A percentile compares a stretch with the other conserved stretches of the same genome.
Evolutionary conservation across 2,888 invertebrate genomes (phyloP).

Genomic region (Acanthosoma haemorrhoidale): DNA sequence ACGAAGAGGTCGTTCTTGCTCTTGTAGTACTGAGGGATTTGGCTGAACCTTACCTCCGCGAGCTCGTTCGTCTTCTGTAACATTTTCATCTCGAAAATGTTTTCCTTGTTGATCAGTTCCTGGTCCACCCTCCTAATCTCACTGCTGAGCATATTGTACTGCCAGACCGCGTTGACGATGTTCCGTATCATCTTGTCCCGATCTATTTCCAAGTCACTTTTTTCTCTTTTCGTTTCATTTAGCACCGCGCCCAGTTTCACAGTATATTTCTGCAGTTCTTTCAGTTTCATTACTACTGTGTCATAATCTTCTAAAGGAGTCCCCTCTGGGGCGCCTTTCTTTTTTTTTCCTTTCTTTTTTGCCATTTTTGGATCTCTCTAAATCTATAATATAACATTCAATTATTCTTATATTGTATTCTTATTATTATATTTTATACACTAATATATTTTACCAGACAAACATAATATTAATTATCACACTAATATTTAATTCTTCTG

Average conservation of each 20-base stretch:
- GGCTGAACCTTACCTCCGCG: not conserved
- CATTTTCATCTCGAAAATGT: not conserved
- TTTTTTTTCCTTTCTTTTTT: not conserved
- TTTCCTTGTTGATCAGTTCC: not conserved
- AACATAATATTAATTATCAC: no score
- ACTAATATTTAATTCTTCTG: no score
- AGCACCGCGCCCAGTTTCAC: not conserved
- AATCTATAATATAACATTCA: not conserved
- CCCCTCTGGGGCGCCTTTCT: not conserved
- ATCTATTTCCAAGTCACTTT: not conserved
- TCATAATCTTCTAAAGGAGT: conserved; percentile 3
- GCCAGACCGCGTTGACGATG: not conserved
- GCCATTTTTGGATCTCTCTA: not conserved
- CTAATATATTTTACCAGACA: no score
- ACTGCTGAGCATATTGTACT: not conserved
- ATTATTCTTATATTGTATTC: no score
- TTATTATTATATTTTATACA: no score
- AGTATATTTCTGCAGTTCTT: not conserved
- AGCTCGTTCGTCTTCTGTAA: not conserved
- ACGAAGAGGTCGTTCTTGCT: not conserved
- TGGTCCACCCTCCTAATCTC: conserved; percentile 1
- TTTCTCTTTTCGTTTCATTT: not conserved
- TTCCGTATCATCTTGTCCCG: conserved; percentile 23
- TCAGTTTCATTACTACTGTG: not conserved
- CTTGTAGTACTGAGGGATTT: not conserved